phyloP scores from a whole-genome alignment of 2,113 vertebrate species.

The cat (Felis catus) region DNA sequence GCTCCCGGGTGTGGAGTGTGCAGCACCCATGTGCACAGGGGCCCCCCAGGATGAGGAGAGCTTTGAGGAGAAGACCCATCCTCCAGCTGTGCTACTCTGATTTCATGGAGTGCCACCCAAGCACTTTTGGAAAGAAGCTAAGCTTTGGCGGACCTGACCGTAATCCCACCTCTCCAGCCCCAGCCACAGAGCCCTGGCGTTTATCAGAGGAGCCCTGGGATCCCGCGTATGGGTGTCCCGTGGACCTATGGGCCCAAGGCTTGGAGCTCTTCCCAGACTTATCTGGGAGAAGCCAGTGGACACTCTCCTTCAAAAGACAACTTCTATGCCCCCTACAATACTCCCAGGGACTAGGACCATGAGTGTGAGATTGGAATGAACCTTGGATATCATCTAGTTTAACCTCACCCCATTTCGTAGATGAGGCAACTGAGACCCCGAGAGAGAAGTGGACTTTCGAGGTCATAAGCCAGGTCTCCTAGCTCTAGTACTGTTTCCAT shows the following conservation, averaged over 20 bases:
- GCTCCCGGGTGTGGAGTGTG: too few species aligned
- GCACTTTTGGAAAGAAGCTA: background rate
- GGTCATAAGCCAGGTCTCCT: background rate
- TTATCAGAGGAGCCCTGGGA: background rate
- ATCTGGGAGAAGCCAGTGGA: background rate
- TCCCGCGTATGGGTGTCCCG: fast-evolving
- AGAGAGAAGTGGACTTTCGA: conserved; percentile 4
- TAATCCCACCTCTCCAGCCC: background rate
- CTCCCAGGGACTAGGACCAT: background rate
- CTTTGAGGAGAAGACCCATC: background rate
- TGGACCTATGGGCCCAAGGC: background rate
- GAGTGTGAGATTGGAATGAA: background rate
- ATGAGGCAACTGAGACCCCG: conserved; percentile 11
- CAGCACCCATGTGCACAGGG: fast-evolving
- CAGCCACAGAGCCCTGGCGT: background rate
- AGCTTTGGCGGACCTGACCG: background rate
- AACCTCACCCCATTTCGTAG: background rate
- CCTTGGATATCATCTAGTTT: background rate
- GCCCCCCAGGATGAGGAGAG: background rate
- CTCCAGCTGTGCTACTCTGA: background rate
- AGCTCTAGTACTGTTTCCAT: background rate
- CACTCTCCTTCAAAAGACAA: background rate
- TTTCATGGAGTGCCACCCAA: background rate
- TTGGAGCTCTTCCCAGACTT: background rate
- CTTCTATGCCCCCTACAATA: background rate